Conservation (phyloP, 1,140 invertebrate species). For the Zaprionus lachaisei region DNA sequence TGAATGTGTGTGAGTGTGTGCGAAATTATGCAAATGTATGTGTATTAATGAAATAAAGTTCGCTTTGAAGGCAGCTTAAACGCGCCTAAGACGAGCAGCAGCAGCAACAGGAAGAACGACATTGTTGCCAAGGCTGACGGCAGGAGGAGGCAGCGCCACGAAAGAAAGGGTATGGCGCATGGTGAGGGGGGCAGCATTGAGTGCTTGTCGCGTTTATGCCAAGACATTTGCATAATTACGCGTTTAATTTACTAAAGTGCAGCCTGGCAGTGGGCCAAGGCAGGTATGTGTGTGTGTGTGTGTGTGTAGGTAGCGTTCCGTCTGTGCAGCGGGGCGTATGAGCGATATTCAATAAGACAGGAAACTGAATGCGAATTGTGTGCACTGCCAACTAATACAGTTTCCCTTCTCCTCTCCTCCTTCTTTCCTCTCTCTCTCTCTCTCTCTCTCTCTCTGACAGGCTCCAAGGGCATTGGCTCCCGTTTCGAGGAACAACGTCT, state of each 20-base stretch:
- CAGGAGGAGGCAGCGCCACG: background rate
- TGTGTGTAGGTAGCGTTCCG: slow-evolving; percentile 35
- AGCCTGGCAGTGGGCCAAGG: slow-evolving; percentile 15
- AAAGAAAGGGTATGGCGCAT: background rate
- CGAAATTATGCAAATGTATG: slow-evolving; percentile 75
- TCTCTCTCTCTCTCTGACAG: slow-evolving; percentile 34
- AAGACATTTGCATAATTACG: slow-evolving; percentile 80
- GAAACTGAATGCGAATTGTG: slow-evolving; percentile 3
- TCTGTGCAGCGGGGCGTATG: slow-evolving; percentile 55
- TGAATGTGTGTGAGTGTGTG: slow-evolving; percentile 27
- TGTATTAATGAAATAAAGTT: slow-evolving; percentile 81
- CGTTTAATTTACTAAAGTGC: slow-evolving; percentile 81
- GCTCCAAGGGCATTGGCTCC: slow-evolving; percentile 85
- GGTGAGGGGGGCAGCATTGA: slow-evolving; percentile 29
- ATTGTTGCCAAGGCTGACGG: slow-evolving; percentile 30
- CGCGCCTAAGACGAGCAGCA: slow-evolving; percentile 40
- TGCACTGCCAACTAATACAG: slow-evolving; percentile 40
- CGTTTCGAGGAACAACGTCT: slow-evolving; percentile 94
- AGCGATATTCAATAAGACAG: slow-evolving; percentile 55
- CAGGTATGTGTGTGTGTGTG: slow-evolving; percentile 34
- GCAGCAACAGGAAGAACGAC: slow-evolving; percentile 9
- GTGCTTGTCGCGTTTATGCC: slow-evolving; percentile 76
- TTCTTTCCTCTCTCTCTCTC: slow-evolving; percentile 2
- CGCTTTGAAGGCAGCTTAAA: slow-evolving; percentile 72
- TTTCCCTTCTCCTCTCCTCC: background rate